Conservation (phyloP, 2,113 vertebrate genomes). For the Austrofundulus limnaeus region DNA sequence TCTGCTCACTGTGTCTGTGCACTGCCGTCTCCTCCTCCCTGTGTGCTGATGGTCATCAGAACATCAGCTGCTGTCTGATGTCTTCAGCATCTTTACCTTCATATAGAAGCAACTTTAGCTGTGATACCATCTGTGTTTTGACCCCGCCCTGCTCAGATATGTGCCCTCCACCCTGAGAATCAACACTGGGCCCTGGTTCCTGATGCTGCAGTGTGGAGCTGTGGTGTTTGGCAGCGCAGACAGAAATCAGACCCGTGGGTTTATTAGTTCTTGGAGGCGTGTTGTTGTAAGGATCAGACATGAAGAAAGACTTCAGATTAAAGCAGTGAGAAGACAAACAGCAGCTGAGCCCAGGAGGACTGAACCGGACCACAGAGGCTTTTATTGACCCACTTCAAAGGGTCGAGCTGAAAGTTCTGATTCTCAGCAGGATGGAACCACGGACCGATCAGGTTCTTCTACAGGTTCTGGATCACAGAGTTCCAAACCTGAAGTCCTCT, state of each 20-base stretch:
- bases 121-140: slow-evolving; percentile 54
- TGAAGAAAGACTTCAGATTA: slow-evolving; percentile 69
- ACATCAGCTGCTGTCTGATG: no score
- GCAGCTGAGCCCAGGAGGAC: slow-evolving; percentile 41
- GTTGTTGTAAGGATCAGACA: slow-evolving; percentile 75
- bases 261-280: slow-evolving; percentile 74
- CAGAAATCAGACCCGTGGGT: slow-evolving; percentile 75
- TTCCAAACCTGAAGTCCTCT: no score
- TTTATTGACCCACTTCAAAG: slow-evolving; percentile 70
- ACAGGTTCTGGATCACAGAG: background rate
- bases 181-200: slow-evolving; percentile 60
- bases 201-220: slow-evolving; percentile 67
- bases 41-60: no score
- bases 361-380: slow-evolving; percentile 53
- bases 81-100: background rate
- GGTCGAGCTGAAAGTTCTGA: slow-evolving; percentile 2
- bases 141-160: slow-evolving; percentile 57
- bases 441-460: background rate
- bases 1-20: no score
- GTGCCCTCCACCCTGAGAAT: slow-evolving; percentile 72
- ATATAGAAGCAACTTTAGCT: background rate
- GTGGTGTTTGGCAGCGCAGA: slow-evolving; percentile 73
- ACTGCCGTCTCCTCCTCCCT: no score
- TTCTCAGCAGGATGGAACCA: background rate
- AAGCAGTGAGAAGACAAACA: slow-evolving; percentile 72